phyloP scores from a whole-genome alignment of 2,888 invertebrate genomes.

The Synergus itoensis region DNA sequence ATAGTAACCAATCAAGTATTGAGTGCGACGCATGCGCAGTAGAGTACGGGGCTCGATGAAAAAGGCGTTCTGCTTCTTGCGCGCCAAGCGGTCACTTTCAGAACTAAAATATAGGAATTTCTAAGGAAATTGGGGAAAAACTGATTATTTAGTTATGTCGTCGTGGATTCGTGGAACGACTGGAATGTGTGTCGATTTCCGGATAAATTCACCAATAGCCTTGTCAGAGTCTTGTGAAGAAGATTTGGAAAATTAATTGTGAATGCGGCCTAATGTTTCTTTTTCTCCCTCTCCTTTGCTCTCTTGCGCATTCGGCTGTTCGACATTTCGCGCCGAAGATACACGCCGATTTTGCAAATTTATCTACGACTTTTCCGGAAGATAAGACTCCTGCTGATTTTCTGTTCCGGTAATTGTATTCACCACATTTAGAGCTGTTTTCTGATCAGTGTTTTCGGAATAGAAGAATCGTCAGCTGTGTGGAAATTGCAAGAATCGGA shows the following conservation, averaged over 20 bases:
- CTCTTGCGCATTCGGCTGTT: not conserved
- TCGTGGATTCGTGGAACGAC: not conserved
- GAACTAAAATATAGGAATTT: not conserved
- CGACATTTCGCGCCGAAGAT: constrained; percentile 37
- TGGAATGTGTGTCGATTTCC: no score
- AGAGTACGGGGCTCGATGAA: no score
- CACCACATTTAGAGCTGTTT: not conserved
- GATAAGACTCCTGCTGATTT: not conserved
- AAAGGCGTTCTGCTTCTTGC: not conserved
- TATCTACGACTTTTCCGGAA: constrained; percentile 19
- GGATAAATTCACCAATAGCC: no score
- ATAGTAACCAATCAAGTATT: no score
- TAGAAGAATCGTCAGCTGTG: not conserved
- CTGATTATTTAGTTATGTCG: not conserved
- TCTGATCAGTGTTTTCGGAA: not conserved
- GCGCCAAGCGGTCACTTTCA: not conserved
- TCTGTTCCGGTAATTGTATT: not conserved
- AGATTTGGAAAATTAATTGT: not conserved
- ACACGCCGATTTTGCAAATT: constrained; percentile 20
- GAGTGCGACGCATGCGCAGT: no score
- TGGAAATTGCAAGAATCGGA: not conserved
- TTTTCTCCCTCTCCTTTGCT: not conserved
- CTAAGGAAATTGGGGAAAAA: not conserved
- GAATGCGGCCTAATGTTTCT: not conserved
- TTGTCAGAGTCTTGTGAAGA: no score